Evolutionary conservation across 2,113 vertebrate species (phyloP), one percentile per base, ranked within the genome.

Genomic region (Syrmaticus mikado): DNA sequence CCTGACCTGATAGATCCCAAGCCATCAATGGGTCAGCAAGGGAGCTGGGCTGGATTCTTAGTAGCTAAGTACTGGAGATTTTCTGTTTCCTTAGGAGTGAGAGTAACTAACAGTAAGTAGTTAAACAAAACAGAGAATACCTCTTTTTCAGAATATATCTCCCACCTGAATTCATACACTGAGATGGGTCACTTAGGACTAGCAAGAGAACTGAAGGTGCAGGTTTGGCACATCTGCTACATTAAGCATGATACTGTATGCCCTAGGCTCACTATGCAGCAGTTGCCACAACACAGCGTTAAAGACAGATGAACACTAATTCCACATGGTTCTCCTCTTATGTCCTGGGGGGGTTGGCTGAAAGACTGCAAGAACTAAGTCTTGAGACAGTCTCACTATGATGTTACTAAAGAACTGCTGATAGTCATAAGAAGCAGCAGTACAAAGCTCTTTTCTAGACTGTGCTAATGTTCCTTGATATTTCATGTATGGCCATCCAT

Each of bases 271-370:
- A 13, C 40, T 16, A 4, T 8, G 8, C 36, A 20, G 8, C 25
- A 10, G 1, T 5, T 32, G 14, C n/a, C 57, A 43, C 52, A 45
- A 24, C 0, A 0, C n/a, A 67, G 41, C 82, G 25, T 10, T 52
- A 45, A 77, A 74, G 25, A 55, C 61, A 36, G 8, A 15, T 50
- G 30, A 78, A 62, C 6, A 5, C 32, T 64, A 53, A 8, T 58
- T 43, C 20, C n/a, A 62, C 3, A 8, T 64, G 25, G 62, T 58
- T 32, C 15, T 60, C n/a, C 38, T 57, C 24, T 58, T 38, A 6
- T 21, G 22, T 17, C 17, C 57, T 48, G 20, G 9, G 43, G 68
- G 27, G 64, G 28, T 8, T 32, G 40, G 28, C 40, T 66, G 18
- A 4, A 82, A 64, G 7, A n/a, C 0, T 73, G 19, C 28, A 28